Base-by-base conservation (phyloP, 1,140 invertebrate genomes). In the Pseudomyrmex pallidus region DNA sequence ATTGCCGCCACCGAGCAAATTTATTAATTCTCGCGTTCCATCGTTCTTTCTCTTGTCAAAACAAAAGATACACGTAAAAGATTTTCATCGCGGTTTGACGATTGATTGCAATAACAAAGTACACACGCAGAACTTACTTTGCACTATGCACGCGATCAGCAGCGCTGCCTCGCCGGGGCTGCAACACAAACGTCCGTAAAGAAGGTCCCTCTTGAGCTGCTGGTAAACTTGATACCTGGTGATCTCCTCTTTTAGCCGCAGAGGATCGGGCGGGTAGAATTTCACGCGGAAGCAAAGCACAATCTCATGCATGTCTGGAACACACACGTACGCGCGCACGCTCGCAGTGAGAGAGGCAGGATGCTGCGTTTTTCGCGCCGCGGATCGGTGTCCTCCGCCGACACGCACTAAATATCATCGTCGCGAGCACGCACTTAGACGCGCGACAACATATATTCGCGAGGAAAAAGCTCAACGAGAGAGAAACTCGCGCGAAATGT, bases 171-270 rank as follows among this genome's bases (percentile, higher is more conserved):
- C 98, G 86, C 97, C 96, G 22, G 97, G 94, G 54, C 97, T 97
- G 93, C 98, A 99, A 93, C 99, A 98, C 35, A 99, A 95, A 80
- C 99, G 96, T 4, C 99, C 98, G 95, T 99, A 98, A 22, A 98
- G 95, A 68, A 99, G 95, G 95, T 99, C 99, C 92, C 99, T 95
- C 94, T 99, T 98, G 73, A 99, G 94, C 93, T 99, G 99, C 72
- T 99, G 96, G 94, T 98, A 99, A 89, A 99, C 96, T 94, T 98
- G 98, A 94, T 99, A 99, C 85, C 97, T 95, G 15, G 97, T 98
- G 63, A 98, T 96, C 94, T 98, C 97, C 94, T 98, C 98, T 91
- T 97, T 97, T 85, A 98, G 93, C 83, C 96, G 93, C 90, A 97
- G 95, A 57, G 98, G 98, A 95, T 99, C 98, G 46, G 97, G 97